Evolutionary conservation across 2,797 vertebrate species (phyloP).

Genomic region (Rhynchonycteris naso): DNA sequence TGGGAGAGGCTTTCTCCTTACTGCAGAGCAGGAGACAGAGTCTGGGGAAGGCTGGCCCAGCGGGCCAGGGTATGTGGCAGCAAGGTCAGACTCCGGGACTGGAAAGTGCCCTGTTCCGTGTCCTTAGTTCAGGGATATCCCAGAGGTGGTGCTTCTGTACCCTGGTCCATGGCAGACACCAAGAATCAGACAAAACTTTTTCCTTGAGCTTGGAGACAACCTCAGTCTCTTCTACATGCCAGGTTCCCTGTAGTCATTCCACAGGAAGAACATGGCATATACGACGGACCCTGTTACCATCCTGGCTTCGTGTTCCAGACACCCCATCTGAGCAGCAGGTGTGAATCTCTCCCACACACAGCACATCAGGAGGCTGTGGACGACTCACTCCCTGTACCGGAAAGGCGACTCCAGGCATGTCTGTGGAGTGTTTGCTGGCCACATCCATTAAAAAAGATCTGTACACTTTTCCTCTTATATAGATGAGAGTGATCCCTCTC

Average conservation of each 20-base stretch:
- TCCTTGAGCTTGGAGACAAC: not conserved
- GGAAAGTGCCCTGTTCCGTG: not conserved
- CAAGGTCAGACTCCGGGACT: not conserved
- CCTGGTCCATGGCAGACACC: not conserved
- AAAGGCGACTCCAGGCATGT: not conserved
- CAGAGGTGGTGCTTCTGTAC: not conserved
- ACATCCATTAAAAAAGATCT: not conserved
- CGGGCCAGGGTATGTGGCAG: not conserved
- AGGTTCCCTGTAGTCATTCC: not conserved
- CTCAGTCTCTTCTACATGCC: not conserved
- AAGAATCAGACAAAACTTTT: not conserved
- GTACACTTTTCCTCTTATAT: not conserved
- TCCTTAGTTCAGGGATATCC: not conserved
- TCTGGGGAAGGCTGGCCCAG: not conserved
- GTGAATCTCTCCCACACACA: not conserved
- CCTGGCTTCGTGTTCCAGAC: not conserved
- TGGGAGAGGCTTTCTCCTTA: not conserved
- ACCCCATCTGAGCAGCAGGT: not conserved
- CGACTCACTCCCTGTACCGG: not conserved
- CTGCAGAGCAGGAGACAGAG: not conserved
- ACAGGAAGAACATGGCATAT: not conserved
- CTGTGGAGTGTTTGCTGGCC: not conserved
- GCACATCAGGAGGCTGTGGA: not conserved
- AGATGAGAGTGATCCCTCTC: not conserved
- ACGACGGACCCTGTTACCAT: not conserved